These are phyloP conservation scores for Sebastes schlegelii DNA, from an alignment of 2,113 vertebrate species.

Conservation along the genomic window DNA sequence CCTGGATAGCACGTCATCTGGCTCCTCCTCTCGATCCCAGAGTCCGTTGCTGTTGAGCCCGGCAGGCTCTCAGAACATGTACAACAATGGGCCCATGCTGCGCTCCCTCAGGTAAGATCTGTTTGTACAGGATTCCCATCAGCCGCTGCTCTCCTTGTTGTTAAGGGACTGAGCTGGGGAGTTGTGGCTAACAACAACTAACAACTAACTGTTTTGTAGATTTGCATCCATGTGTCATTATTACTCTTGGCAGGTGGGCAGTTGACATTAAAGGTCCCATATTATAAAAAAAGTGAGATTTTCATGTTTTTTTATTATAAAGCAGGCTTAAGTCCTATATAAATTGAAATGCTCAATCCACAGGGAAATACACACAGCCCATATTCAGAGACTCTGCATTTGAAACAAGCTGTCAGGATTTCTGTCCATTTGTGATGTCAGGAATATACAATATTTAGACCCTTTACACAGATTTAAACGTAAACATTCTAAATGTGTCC, in stretches of 20 bases:
- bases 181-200: background rate
- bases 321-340: no score
- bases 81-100: conserved; percentile 76
- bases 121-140: background rate
- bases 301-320: no score
- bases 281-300: no score
- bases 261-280: background rate
- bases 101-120: conserved; percentile 78
- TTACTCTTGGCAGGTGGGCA: background rate
- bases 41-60: conserved; percentile 91
- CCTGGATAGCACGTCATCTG: conserved; percentile 91
- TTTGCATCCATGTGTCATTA: background rate
- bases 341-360: no score
- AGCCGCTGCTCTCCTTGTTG: background rate
- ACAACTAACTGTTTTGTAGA: background rate
- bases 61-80: conserved; percentile 82
- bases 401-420: no score
- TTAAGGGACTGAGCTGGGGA: background rate
- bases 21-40: conserved; percentile 91
- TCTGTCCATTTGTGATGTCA: no score
- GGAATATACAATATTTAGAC: no score
- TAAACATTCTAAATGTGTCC: no score
- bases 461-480: no score
- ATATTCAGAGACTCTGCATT: no score
- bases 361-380: no score